These are phyloP conservation scores for Drosophila setifemur DNA, from an alignment of 1,140 invertebrate species.

Conservation along the genomic window DNA sequence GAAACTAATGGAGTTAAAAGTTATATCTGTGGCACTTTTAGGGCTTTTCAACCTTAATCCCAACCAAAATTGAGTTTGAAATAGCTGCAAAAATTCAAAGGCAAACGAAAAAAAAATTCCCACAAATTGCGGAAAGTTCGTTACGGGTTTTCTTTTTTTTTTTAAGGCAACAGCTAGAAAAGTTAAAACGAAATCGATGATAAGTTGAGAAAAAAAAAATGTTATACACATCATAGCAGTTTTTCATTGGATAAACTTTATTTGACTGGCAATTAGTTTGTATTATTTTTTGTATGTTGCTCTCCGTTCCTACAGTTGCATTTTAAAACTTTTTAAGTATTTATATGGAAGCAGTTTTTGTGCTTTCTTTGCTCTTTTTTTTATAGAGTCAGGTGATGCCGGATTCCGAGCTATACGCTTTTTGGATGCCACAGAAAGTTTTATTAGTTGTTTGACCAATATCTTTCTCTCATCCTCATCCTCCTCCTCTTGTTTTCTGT, in stretches of 20 bases:
- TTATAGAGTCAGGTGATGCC: slow-evolving; percentile 25
- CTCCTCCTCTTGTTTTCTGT: not conserved
- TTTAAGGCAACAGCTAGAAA: slow-evolving; percentile 7
- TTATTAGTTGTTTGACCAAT: slow-evolving; percentile 73
- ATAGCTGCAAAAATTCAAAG: slow-evolving; percentile 35
- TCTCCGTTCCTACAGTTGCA: slow-evolving; percentile 15
- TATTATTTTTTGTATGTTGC: slow-evolving; percentile 48
- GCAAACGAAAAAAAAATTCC: slow-evolving; percentile 36
- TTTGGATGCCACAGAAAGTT: slow-evolving; percentile 61
- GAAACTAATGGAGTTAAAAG: slow-evolving; percentile 39
- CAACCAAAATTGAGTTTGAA: slow-evolving; percentile 69
- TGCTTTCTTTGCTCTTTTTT: not conserved
- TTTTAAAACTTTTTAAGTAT: slow-evolving; percentile 71
- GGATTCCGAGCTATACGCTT: slow-evolving; percentile 26
- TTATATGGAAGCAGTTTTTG: slow-evolving; percentile 44
- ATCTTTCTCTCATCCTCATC: slow-evolving; percentile 6
- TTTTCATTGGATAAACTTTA: slow-evolving; percentile 57
- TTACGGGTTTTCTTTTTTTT: not conserved
- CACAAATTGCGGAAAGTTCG: slow-evolving; percentile 46
- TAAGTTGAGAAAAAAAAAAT: slow-evolving; percentile 38
- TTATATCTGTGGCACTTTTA: slow-evolving; percentile 45
- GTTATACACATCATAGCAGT: slow-evolving; percentile 45
- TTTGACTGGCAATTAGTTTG: slow-evolving; percentile 67
- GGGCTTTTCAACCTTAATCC: slow-evolving; percentile 71
- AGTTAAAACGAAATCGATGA: slow-evolving; percentile 39